A percentile compares a stretch with the other conserved stretches of the same genome.
Evolutionary conservation across 2,888 invertebrate species (phyloP).

Genomic region (Homarus gammarus): DNA sequence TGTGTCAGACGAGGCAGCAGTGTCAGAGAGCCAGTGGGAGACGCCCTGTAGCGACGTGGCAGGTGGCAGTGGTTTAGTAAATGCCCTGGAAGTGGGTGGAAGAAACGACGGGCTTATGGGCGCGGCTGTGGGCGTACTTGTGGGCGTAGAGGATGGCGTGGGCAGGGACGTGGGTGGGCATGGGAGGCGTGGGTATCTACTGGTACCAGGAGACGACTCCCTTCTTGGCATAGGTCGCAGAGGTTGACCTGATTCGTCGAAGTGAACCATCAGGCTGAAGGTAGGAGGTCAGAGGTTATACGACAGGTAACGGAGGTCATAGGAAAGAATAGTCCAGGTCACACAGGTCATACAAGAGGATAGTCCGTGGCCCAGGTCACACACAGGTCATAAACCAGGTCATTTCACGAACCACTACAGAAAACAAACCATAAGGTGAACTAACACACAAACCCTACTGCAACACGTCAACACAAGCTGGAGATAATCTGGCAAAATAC

Average conservation of each 20-base stretch:
- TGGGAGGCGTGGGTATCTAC: background rate
- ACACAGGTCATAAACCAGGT: too few species aligned
- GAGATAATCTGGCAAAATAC: too few species aligned
- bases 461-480: too few species aligned
- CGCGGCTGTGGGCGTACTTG: background rate
- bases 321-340: background rate
- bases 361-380: too few species aligned
- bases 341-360: background rate
- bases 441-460: too few species aligned
- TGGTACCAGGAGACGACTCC: too few species aligned
- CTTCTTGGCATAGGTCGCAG: background rate
- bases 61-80: too few species aligned
- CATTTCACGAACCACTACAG: too few species aligned
- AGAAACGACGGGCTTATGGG: background rate
- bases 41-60: too few species aligned
- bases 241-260: background rate
- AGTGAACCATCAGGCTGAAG: constrained; percentile 1
- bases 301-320: background rate
- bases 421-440: too few species aligned
- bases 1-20: too few species aligned
- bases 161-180: background rate
- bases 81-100: background rate
- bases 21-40: too few species aligned
- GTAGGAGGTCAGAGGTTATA: background rate
- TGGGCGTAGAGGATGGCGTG: background rate